Conservation (phyloP, 2,797 vertebrate genomes). For the Apogon talboti region DNA sequence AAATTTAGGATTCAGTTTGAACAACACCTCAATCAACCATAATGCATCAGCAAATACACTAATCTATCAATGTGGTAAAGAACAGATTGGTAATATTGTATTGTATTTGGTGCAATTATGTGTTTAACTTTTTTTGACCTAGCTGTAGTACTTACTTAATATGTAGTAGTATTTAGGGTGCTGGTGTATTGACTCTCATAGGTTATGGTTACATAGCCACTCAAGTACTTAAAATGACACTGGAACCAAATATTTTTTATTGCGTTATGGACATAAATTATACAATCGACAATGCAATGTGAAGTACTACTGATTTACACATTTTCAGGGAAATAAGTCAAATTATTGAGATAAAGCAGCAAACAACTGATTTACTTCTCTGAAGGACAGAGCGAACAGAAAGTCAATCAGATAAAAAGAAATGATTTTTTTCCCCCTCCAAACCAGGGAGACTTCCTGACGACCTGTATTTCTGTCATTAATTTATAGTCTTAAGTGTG, state of each 20-base stretch:
- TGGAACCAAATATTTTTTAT: slow-evolving; percentile 29
- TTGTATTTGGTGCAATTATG: no score
- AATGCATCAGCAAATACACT: no score
- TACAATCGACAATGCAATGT: not conserved
- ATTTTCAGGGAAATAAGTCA: not conserved
- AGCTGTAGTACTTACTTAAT: no score
- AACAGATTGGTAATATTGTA: no score
- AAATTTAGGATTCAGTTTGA: not conserved
- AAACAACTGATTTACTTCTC: not conserved
- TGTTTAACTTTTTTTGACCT: no score
- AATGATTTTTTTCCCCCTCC: slow-evolving; percentile 17
- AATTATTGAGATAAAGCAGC: not conserved
- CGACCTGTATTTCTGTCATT: not conserved
- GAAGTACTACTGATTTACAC: slow-evolving; percentile 12
- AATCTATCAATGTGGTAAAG: no score
- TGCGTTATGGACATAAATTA: slow-evolving; percentile 12
- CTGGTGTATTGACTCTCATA: no score
- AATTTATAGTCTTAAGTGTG: not conserved
- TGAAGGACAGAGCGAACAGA: not conserved
- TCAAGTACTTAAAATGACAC: not conserved
- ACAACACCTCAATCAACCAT: no score
- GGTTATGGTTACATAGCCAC: not conserved
- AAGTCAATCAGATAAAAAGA: not conserved
- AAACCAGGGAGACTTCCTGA: not conserved
- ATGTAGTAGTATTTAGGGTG: no score